A percentile compares a stretch with the other conserved stretches of the same genome.
phyloP scores from a whole-genome alignment of 2,797 vertebrate species.

The Onychomys leucogaster region DNA sequence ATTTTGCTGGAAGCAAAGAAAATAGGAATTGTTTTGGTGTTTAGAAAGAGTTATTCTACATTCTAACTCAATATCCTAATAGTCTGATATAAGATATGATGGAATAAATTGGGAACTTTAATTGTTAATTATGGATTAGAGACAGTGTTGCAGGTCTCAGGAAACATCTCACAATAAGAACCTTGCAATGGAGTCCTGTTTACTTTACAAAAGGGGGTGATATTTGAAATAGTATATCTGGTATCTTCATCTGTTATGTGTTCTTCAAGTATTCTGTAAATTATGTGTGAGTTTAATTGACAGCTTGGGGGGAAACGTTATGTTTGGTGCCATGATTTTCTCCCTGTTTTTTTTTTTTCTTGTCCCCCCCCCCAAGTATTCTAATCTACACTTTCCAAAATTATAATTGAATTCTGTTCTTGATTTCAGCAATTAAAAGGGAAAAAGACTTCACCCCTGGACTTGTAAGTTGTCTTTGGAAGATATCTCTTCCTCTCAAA shows the following conservation, averaged over 20 bases:
- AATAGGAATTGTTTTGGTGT: background rate
- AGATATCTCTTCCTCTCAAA: constrained; percentile 29
- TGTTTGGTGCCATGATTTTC: background rate
- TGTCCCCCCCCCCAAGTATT: background rate
- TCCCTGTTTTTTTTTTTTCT: background rate
- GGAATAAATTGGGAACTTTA: background rate
- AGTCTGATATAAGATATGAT: background rate
- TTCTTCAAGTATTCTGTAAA: constrained; percentile 14
- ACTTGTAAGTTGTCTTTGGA: background rate
- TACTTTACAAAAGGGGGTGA: background rate
- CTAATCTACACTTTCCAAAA: background rate
- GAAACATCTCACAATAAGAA: constrained; percentile 45
- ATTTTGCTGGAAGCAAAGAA: constrained; percentile 1
- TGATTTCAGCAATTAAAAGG: background rate
- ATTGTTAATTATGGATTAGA: constrained; percentile 13
- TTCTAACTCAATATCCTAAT: background rate
- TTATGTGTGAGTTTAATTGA: background rate
- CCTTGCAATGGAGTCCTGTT: background rate
- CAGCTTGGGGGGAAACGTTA: background rate
- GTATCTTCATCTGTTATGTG: background rate
- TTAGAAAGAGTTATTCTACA: background rate
- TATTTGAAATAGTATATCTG: background rate
- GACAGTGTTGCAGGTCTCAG: background rate
- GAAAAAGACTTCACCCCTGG: background rate
- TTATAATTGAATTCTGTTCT: background rate